A percentile compares a stretch with the other conserved stretches of the same genome.
These are phyloP conservation scores for Steatornis caripensis DNA, from an alignment of 2,113 vertebrate genomes.

Conservation along the genomic window DNA sequence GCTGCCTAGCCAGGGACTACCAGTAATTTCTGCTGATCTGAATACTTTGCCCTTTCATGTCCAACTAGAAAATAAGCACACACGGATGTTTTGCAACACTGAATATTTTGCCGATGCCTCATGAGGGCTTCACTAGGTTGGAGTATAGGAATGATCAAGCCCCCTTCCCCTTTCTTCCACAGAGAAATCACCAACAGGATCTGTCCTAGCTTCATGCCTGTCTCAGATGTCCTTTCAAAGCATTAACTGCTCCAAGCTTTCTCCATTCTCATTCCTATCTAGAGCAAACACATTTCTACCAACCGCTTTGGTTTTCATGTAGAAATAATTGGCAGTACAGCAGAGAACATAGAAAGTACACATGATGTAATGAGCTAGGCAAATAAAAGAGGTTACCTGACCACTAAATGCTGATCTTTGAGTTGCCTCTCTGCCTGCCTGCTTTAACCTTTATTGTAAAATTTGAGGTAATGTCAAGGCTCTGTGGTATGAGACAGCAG, in stretches of 20 bases:
- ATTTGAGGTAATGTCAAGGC: not conserved
- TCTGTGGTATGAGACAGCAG: not conserved
- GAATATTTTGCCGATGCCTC: accelerated
- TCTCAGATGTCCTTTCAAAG: not conserved
- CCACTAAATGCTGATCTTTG: not conserved
- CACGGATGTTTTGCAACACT: not conserved
- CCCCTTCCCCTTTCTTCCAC: not conserved
- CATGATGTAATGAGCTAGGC: not conserved
- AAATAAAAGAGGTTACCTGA: not conserved
- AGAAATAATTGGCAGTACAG: not conserved
- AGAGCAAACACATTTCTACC: not conserved
- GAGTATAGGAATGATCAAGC: not conserved
- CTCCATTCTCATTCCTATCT: not conserved
- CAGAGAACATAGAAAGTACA: not conserved
- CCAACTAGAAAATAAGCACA: not conserved
- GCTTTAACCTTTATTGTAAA: not conserved
- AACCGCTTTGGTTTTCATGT: not conserved
- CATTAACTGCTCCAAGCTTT: not conserved
- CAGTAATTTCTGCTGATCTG: not conserved
- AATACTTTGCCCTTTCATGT: not conserved
- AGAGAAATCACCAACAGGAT: not conserved
- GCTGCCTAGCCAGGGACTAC: not conserved
- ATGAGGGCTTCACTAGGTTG: not conserved
- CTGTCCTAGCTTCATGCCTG: not conserved
- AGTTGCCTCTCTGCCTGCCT: not conserved